These are phyloP conservation scores for Ophioderma brevispina DNA, from an alignment of 35 echinoderm and acorn worm genomes.

Conservation along the genomic window DNA sequence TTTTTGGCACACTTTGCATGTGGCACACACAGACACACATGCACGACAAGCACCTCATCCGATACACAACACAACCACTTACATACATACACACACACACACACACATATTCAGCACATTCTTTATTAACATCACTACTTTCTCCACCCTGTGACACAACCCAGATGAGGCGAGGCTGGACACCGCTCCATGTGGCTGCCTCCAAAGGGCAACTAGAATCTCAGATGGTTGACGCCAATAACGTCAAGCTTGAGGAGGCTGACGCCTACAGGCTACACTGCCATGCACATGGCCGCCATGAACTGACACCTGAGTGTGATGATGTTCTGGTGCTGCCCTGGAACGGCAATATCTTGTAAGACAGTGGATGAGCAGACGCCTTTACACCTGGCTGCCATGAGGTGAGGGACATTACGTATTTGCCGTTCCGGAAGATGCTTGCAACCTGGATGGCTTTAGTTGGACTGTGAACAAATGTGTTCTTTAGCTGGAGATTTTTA, in stretches of 20 bases:
- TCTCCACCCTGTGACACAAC: constrained; percentile 20
- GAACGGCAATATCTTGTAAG: constrained; percentile 57
- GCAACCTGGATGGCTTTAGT: no score
- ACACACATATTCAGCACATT: no score
- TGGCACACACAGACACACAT: no score
- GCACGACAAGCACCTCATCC: no score
- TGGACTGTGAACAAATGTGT: no score
- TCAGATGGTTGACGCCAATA: constrained; percentile 77
- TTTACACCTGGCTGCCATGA: constrained; percentile 93
- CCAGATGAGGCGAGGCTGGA: constrained; percentile 82
- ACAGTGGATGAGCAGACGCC: constrained; percentile 94
- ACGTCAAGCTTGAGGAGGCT: constrained; percentile 70
- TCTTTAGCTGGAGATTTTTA: no score
- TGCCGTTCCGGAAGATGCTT: no score
- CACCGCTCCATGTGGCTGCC: constrained; percentile 75
- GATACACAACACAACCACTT: no score
- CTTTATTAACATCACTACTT: no score
- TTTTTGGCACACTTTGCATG: no score
- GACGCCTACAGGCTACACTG: constrained; percentile 87
- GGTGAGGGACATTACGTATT: constrained; percentile 35
- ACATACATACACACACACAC: no score
- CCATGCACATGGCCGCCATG: constrained; percentile 87
- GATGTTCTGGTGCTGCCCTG: constrained; percentile 76
- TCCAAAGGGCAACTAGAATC: constrained; percentile 58
- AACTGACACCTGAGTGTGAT: constrained; percentile 83